Base-by-base conservation (phyloP, 2,888 invertebrate genomes). In the Pachycephus smyrnensis region DNA sequence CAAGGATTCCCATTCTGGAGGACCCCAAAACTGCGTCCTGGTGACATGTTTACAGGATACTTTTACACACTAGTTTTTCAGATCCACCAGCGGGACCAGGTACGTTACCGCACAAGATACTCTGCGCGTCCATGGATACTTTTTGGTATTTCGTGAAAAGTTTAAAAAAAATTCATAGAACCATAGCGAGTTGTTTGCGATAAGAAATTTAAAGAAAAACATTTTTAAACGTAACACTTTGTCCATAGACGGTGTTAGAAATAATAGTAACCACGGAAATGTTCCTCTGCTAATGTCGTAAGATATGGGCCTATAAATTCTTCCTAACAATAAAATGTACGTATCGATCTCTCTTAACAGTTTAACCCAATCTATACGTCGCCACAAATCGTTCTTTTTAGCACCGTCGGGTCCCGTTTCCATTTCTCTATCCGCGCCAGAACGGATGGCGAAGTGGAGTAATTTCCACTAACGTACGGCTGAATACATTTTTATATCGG, bases 401-500 rank as follows among this genome's bases (percentile, higher is more conserved):
- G 78, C 81, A 76, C 77, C 79, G 40, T 74, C 78, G 81, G 79
- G 79, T 81, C 23, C 55, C 73, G 75, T 76, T 78, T 75, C 82
- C 79, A 81, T 83, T 82, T 82, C 76, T 81, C 82, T 69, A 75
- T 77, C 76, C 73, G 75, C 77, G 76, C 74, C 76, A 68, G 69
- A 73, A 75, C 32, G 32, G 77, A 74, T 68, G 73, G 80, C 80
- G 81, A 83, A 83, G 82, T 81, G 83, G 82, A 79, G 84, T 84
- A 85, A 85, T 83, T 84, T 83, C 85, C 82, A 81, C 80, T 80
- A 81, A 84, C 84, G 80, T 80, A 81, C 80, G 80, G 82, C 78
- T 82, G 84, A 85, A 83, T 84, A 85, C 84, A 84, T 85, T 86
- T 85, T 85, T 85, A 85, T 83, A 79, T 82, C 80, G 83, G 80